A percentile compares a stretch with the other conserved stretches of the same genome.
Evolutionary conservation across 2,797 vertebrate genomes (phyloP).

Genomic region (Sandelia bainsii): DNA sequence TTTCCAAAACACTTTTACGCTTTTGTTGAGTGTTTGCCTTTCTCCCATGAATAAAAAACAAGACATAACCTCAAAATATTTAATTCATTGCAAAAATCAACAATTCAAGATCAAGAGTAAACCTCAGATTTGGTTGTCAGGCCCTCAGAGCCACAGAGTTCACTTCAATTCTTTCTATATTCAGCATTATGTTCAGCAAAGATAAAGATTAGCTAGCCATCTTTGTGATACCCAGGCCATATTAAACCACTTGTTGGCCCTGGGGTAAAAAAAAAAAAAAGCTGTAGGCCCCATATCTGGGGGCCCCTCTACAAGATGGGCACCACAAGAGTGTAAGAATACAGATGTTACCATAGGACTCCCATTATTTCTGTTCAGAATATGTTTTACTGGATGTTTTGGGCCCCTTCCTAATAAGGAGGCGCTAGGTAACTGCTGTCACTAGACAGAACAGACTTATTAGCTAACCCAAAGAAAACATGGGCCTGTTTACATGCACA

Average conservation of each 20-base stretch:
- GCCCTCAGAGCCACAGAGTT: too few relatives aligned
- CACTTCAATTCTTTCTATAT: neutral
- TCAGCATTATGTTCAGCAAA: neutral
- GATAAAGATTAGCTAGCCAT: neutral
- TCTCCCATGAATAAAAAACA: neutral
- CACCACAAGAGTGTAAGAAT: too few relatives aligned
- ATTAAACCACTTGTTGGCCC: neutral
- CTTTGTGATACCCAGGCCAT: neutral
- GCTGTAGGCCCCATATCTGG: neutral
- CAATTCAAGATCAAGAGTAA: neutral
- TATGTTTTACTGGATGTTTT: too few relatives aligned
- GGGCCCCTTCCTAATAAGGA: too few relatives aligned
- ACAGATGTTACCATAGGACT: too few relatives aligned
- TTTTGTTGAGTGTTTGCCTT: neutral
- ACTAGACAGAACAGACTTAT: neutral
- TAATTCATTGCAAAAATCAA: neutral
- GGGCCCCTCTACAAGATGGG: too few relatives aligned
- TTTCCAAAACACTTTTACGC: neutral
- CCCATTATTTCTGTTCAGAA: too few relatives aligned
- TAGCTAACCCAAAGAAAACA: neutral
- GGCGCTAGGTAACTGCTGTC: too few relatives aligned
- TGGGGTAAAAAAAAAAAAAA: neutral
- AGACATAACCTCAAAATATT: neutral
- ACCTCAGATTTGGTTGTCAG: neutral
- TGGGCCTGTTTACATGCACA: too few relatives aligned